Base-by-base conservation (phyloP, 2,113 vertebrate species). In the Triplophysa dalaica region DNA sequence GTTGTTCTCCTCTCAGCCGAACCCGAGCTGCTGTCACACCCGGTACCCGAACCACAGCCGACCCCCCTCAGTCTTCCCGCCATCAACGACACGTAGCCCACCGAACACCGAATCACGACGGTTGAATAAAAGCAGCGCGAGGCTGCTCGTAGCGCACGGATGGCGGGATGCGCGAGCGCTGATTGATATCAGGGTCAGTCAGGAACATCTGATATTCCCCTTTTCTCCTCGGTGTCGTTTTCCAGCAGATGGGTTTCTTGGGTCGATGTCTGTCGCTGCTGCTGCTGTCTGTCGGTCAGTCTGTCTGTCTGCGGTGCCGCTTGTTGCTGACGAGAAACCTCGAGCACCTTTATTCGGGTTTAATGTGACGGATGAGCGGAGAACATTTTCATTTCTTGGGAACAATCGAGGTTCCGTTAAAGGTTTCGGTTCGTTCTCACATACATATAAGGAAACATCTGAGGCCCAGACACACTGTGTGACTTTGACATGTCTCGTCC, bases 11-110 rank as follows among this genome's bases (percentile, higher is more conserved):
- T 38, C 5, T 83, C 84, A 88, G 93, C 93, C 91, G 92, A 91
- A 90, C 93, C 94, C 90, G 90, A 92, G 93, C 89, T 83, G 85
- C 85, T 89, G 88, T 92, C 92, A 94, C 95, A 93, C 91, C 91
- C 89, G 91, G 91, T 90, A 90, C 91, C 93, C 89, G 91, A 90
- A 88, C 90, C 93, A 85, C 88, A 90, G 89, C 88, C 33, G 33
- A 38, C 33, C 33, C 33, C 33, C 33, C 93, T 89, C 87, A 91
- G 91, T 92, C 93, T 92, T 92, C 85, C 80, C 87, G 89, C 90
- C 89, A 91, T 88, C 87, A 86, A 89, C 48, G 13, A 33, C 41
- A 33, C 11, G 43, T 5, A 45, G 9, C 43, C 43, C 3, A 29
- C 29, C 26, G 58, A 43, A 77, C 77, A 54, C 10, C 43, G 63